Conservation (phyloP, 2,888 invertebrate species). For the Coleophora deauratella region DNA sequence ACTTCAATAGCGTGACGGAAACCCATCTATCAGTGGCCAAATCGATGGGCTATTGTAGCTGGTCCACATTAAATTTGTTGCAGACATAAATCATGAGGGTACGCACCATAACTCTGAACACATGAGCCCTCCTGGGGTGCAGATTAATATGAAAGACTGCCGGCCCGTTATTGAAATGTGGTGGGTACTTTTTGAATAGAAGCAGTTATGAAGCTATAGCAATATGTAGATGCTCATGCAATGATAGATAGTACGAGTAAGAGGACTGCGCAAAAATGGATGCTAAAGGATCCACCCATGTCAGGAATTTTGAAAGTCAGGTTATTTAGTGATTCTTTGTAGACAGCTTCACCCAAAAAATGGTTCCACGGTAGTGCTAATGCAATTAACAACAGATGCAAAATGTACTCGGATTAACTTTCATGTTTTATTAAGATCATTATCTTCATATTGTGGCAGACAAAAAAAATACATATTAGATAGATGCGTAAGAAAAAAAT, state of each 20-base stretch:
- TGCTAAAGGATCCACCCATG: neutral
- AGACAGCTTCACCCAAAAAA: too few species aligned
- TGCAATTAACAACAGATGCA: too few species aligned
- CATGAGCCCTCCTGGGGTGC: slow-evolving; percentile 47
- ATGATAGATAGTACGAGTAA: neutral
- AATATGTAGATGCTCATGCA: neutral
- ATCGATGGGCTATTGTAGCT: slow-evolving; percentile 45
- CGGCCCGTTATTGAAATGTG: neutral
- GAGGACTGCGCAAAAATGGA: neutral
- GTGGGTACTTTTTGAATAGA: neutral
- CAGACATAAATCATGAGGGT: slow-evolving; percentile 35
- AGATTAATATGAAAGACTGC: slow-evolving; percentile 37
- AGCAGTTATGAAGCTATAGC: neutral
- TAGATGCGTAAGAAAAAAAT: too few species aligned
- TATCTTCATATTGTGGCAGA: too few species aligned
- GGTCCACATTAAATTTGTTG: slow-evolving; percentile 44
- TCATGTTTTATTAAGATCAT: too few species aligned
- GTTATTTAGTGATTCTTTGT: too few species aligned
- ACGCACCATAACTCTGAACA: slow-evolving; percentile 37
- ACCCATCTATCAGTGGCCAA: slow-evolving; percentile 40
- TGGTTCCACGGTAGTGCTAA: too few species aligned
- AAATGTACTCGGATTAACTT: too few species aligned
- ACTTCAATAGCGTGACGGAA: slow-evolving; percentile 32
- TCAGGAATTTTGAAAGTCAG: too few species aligned
- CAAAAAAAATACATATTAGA: too few species aligned